phyloP scores from a whole-genome alignment of 2,113 vertebrate genomes.

The Ardeotis arabs region DNA sequence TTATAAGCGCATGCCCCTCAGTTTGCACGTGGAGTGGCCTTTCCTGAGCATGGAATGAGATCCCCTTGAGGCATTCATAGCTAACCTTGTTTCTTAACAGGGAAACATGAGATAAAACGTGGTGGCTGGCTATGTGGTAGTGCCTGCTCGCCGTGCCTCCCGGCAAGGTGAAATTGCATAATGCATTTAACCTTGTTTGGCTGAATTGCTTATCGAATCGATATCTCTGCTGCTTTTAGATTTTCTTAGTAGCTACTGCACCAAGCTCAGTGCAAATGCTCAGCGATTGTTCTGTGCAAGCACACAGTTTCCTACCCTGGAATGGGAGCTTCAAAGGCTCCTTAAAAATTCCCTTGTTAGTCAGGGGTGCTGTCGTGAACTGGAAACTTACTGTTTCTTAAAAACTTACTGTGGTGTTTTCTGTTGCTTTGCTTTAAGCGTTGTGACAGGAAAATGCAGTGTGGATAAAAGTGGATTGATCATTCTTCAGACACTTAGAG shows the following conservation, averaged over 20 bases:
- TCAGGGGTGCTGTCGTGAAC: background rate
- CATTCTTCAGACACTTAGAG: background rate
- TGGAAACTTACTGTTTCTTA: background rate
- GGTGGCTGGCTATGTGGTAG: background rate
- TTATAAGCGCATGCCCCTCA: background rate
- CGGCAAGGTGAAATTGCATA: background rate
- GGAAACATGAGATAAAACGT: background rate
- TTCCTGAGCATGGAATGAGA: background rate
- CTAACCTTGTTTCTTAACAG: background rate
- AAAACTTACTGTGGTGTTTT: background rate
- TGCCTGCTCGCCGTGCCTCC: background rate
- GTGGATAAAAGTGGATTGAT: background rate
- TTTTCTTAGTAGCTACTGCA: background rate
- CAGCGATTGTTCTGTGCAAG: background rate
- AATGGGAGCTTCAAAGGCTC: background rate
- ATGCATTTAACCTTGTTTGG: background rate
- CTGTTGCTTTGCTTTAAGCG: background rate
- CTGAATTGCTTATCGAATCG: background rate
- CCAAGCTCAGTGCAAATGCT: background rate
- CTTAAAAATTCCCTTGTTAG: background rate
- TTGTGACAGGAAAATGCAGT: background rate
- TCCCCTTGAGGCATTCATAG: background rate
- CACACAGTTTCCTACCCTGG: background rate
- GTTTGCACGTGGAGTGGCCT: background rate
- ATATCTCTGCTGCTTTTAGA: background rate